Evolutionary conservation across 1,140 invertebrate genomes (phyloP).

Genomic region (Chironomus striatipennis): DNA sequence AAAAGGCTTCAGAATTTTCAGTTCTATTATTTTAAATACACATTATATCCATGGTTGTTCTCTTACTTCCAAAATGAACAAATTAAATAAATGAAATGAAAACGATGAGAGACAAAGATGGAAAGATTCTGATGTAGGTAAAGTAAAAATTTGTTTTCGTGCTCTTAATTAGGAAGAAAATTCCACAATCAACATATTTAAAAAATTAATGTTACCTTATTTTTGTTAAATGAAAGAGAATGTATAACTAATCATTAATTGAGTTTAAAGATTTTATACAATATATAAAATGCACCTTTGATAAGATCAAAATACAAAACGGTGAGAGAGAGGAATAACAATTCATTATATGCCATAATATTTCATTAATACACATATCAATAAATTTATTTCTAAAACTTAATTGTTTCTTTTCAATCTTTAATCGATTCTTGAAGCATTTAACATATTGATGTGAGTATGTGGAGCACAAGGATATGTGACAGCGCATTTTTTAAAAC

Average conservation of each 20-base stretch:
- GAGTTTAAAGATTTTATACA: neutral
- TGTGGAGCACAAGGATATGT: too few species aligned
- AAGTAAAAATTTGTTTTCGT: neutral
- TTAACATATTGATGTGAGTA: neutral
- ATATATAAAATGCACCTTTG: neutral
- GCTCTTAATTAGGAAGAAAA: slow-evolving; percentile 8
- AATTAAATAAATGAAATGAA: too few species aligned
- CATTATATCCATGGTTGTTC: too few species aligned
- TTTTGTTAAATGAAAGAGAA: neutral
- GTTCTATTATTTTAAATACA: too few species aligned
- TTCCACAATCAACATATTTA: neutral
- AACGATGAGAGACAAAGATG: too few species aligned
- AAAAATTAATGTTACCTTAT: neutral
- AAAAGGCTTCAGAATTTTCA: neutral
- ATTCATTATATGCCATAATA: slow-evolving; percentile 8
- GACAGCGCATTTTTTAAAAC: too few species aligned
- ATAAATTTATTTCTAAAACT: slow-evolving; percentile 15
- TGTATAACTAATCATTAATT: slow-evolving; percentile 3
- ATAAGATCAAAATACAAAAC: neutral
- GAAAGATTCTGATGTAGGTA: neutral
- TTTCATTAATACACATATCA: neutral
- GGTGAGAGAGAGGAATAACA: neutral
- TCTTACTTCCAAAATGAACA: too few species aligned
- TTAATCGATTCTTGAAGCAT: neutral
- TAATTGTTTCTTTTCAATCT: slow-evolving; percentile 14